Percentiles rank a stretch among this genome's conserved stretches.
Conservation (phyloP, 2,888 invertebrate species). For the Drosophila percnosoma region DNA sequence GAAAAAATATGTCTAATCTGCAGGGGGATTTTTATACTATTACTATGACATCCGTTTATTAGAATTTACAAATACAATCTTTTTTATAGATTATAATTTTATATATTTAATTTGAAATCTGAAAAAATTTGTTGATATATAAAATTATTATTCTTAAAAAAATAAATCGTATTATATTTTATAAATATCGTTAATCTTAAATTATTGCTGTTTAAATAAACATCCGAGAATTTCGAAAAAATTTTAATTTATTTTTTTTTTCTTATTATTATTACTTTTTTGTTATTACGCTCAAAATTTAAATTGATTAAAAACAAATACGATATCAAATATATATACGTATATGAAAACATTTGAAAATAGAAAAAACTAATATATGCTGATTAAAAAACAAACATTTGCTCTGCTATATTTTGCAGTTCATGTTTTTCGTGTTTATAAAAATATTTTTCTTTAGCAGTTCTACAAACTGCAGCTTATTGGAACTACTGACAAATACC, state of each 20-base stretch:
- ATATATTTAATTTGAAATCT: neutral
- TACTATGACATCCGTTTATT: neutral
- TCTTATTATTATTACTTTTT: neutral
- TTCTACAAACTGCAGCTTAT: neutral
- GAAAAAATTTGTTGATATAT: no score
- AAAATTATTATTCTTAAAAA: no score
- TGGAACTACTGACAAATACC: neutral
- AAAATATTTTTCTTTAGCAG: neutral
- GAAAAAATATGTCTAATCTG: neutral
- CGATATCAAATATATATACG: neutral
- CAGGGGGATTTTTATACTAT: neutral
- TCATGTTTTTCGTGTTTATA: neutral
- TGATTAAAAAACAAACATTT: neutral
- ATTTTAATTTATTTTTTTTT: neutral
- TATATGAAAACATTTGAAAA: neutral
- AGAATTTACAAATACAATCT: neutral
- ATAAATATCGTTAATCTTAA: rapidly evolving
- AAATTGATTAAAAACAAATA: neutral
- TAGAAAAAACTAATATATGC: neutral
- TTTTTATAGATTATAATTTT: neutral
- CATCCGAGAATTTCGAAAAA: neutral
- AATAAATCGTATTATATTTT: no score
- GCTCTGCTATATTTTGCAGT: neutral
- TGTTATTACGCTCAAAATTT: neutral
- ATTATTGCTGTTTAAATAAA: neutral